Evolutionary conservation across 2,888 invertebrate species (phyloP).

Genomic region (Chydorus sphaericus): DNA sequence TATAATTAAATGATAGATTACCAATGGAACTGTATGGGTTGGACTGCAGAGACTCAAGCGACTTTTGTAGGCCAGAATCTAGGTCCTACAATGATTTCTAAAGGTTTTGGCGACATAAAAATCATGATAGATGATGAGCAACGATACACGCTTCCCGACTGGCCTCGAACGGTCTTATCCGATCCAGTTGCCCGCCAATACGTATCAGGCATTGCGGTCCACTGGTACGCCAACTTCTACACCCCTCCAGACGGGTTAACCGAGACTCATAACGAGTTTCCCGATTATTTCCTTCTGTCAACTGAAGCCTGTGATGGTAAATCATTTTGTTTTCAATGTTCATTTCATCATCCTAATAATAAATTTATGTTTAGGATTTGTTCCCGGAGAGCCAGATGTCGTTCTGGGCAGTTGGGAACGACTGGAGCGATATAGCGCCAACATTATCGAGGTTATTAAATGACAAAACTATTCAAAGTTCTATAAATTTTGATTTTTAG

Average conservation of each 20-base stretch:
- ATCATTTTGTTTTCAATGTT: constrained; percentile 6
- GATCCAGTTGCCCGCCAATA: constrained; percentile 25
- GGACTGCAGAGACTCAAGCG: constrained; percentile 47
- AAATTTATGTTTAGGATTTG: constrained; percentile 11
- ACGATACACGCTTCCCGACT: constrained; percentile 45
- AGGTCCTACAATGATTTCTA: constrained; percentile 51
- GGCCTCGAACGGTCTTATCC: constrained; percentile 35
- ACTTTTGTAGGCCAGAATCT: constrained; percentile 54
- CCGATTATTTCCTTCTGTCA: constrained; percentile 36
- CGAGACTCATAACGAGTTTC: constrained; percentile 30
- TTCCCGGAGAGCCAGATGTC: constrained; percentile 25
- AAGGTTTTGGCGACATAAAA: constrained; percentile 41
- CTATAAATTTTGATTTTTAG: no score
- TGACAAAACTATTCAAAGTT: not conserved
- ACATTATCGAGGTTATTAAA: constrained; percentile 31
- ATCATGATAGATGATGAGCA: constrained; percentile 67
- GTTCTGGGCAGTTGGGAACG: constrained; percentile 37
- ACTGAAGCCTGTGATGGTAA: constrained; percentile 36
- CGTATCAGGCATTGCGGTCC: constrained; percentile 36
- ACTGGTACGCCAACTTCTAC: constrained; percentile 38
- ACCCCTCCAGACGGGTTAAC: constrained; percentile 28
- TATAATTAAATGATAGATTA: constrained; percentile 20
- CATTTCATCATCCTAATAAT: not conserved
- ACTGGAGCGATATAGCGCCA: constrained; percentile 35
- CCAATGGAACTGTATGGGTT: constrained; percentile 61